Evolutionary conservation across 2,888 invertebrate species (phyloP).

Genomic region (Blastobasis adustella): DNA sequence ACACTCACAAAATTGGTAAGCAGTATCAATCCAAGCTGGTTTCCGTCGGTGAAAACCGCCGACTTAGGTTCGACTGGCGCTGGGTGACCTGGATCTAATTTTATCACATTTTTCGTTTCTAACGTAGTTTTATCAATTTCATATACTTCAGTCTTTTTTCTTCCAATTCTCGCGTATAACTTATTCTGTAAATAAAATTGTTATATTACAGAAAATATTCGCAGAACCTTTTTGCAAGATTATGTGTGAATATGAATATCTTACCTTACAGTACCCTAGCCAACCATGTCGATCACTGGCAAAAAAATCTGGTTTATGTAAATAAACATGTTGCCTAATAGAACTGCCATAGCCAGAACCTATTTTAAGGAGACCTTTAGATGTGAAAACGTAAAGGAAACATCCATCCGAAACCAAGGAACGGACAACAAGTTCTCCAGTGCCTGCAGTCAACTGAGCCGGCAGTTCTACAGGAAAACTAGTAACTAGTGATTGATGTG

Average conservation of each 20-base stretch:
- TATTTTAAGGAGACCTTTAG: constrained; percentile 91
- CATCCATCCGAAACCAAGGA: constrained; percentile 93
- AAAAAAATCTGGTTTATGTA: constrained; percentile 86
- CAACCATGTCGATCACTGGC: constrained; percentile 86
- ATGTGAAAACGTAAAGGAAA: constrained; percentile 90
- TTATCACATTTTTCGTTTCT: constrained; percentile 44
- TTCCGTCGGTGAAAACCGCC: constrained; percentile 61
- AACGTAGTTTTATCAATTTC: constrained; percentile 60
- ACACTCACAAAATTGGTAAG: constrained; percentile 55
- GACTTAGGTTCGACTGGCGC: constrained; percentile 47
- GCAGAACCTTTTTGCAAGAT: too few relatives aligned
- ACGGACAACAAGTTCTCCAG: constrained; percentile 54
- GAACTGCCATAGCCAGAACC: constrained; percentile 97
- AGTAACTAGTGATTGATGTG: constrained; percentile 82
- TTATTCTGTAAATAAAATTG: constrained; percentile 74
- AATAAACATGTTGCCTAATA: constrained; percentile 91
- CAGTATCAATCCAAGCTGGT: constrained; percentile 67
- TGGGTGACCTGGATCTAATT: constrained; percentile 45
- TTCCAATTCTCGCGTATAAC: constrained; percentile 83
- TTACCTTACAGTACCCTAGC: constrained; percentile 89
- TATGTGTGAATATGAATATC: constrained; percentile 4
- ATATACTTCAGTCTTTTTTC: constrained; percentile 63
- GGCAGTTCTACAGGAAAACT: constrained; percentile 75
- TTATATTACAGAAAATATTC: background rate
- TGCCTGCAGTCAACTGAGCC: constrained; percentile 36